Evolutionary conservation across 2,888 invertebrate species (phyloP), one percentile per base, ranked within the genome.

Genomic region (Uropetala carovei): DNA sequence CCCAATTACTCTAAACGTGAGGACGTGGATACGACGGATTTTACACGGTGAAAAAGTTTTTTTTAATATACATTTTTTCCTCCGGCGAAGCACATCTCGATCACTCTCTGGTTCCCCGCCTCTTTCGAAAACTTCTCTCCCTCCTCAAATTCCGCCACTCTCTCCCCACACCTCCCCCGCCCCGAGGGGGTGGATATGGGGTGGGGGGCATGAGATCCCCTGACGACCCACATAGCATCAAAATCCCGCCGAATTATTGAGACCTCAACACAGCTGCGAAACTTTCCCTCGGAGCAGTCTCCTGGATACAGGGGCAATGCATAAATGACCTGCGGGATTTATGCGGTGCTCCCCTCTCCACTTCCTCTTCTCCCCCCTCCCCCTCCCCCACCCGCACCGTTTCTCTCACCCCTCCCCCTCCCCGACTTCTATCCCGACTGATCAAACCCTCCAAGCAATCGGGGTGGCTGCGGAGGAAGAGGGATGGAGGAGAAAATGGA

Each of bases 261-360:
- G 83, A 83, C 83, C 83, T 83, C 83, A 83, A 83, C 83, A 83
- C 83, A 83, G 83, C 83, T 83, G 83, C 83, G 83, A 83, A 83
- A 83, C 83, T 83, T 83, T 57, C 56, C 83, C 83, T 57, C 83
- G 56, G 83, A 83, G 83, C 56, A n/a, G 56, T 9, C 8, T 64
- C 43, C 14, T 43, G 57, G 83, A 18, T 83, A 83, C 57, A n/a
- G 18, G 56, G 83, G 57, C 83, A 57, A 83, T 83, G 83, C 83
- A 83, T 83, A 83, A 83, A 83, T 83, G 83, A 83, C 83, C 83
- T 56, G n/a, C 57, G 83, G 83, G 83, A 83, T 83, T 83, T 83
- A 83, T 83, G 56, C 5, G 83, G 83, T 83, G 43, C 43, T 43
- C 43, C 43, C 43, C 43, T 3, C 43, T 5, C n/a, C n/a, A n/a